phyloP scores from a whole-genome alignment of 2,888 invertebrate species.

The Pecten maximus region DNA sequence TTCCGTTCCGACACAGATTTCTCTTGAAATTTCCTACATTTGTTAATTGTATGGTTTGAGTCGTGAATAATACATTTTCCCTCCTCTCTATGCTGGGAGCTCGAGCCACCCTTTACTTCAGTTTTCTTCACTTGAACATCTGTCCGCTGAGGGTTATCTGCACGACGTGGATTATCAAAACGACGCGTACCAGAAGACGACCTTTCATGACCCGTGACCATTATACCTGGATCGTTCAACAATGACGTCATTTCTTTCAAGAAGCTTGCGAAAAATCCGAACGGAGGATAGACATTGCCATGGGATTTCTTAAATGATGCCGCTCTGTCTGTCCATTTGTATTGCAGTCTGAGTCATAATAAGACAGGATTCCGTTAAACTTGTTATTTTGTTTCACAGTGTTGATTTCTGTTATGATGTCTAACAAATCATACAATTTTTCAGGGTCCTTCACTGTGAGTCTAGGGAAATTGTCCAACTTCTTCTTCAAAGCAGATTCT shows the following conservation, averaged over 20 bases:
- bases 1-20: constrained; percentile 46
- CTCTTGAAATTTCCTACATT: constrained; percentile 47
- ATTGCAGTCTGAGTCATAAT: constrained; percentile 56
- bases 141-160: background rate
- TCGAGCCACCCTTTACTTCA: background rate
- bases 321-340: constrained; percentile 57
- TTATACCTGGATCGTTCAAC: constrained; percentile 54
- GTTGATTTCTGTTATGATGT: constrained; percentile 56
- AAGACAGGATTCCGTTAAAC: constrained; percentile 50
- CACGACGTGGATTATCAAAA: background rate
- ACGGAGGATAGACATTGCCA: constrained; percentile 55
- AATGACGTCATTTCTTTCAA: constrained; percentile 48
- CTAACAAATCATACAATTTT: constrained; percentile 54
- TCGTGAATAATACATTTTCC: constrained; percentile 48
- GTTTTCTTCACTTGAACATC: background rate
- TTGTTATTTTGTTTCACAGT: constrained; percentile 50
- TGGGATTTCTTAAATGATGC: constrained; percentile 50
- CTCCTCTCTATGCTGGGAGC: background rate
- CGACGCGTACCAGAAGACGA: background rate
- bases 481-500: constrained; percentile 48
- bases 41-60: constrained; percentile 45
- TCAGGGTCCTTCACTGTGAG: constrained; percentile 51
- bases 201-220: background rate
- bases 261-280: constrained; percentile 53
- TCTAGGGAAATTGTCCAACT: constrained; percentile 52